These are phyloP conservation scores for Murina feae DNA, from an alignment of 2,113 vertebrate genomes.

Conservation along the genomic window DNA sequence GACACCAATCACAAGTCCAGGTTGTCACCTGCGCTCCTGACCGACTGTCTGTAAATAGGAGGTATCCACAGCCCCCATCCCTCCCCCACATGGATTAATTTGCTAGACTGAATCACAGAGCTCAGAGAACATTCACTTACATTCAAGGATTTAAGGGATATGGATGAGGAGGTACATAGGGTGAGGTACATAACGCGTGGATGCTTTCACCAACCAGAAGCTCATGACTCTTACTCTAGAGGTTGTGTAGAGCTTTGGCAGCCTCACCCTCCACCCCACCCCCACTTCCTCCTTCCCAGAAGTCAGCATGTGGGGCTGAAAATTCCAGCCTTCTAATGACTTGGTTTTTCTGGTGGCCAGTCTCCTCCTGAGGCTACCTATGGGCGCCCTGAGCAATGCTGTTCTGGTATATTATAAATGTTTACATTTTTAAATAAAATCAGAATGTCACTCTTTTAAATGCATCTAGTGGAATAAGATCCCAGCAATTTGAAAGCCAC, in stretches of 20 bases:
- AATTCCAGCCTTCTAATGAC: neutral
- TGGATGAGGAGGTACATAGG: neutral
- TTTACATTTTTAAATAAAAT: neutral
- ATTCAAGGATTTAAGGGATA: neutral
- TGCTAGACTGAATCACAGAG: neutral
- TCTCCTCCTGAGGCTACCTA: neutral
- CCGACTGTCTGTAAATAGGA: neutral
- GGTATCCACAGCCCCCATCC: neutral
- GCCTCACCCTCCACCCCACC: neutral
- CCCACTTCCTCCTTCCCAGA: neutral
- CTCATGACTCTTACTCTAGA: neutral
- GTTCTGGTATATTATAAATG: neutral
- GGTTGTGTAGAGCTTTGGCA: neutral
- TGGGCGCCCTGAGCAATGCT: neutral
- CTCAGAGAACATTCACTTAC: neutral
- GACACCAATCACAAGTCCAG: neutral
- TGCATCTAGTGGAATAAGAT: neutral
- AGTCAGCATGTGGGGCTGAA: neutral
- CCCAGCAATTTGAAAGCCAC: neutral
- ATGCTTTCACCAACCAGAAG: neutral
- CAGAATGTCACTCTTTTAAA: neutral
- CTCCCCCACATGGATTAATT: neutral
- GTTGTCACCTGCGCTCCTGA: neutral
- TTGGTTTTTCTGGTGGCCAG: neutral
- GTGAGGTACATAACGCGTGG: fast-evolving